A percentile compares a stretch with the other conserved stretches of the same genome.
Conservation (phyloP, 2,888 invertebrate species). For the Gortyna flavago region DNA sequence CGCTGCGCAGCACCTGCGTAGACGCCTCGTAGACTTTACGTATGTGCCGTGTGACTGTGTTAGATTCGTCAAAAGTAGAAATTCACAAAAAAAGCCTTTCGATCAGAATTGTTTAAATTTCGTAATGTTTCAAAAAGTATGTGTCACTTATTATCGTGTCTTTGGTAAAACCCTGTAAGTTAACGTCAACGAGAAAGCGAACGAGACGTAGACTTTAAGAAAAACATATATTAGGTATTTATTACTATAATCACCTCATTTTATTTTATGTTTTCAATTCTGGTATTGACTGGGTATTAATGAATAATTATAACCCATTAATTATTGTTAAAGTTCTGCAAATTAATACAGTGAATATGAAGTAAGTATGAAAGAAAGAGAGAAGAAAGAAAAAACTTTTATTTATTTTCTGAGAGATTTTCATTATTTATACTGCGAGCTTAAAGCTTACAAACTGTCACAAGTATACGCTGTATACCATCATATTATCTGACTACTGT, state of each 20-base stretch:
- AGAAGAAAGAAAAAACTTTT: too few relatives aligned
- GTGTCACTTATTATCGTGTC: slow-evolving; percentile 32
- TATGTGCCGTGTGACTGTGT: not conserved
- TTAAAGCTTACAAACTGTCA: slow-evolving; percentile 1
- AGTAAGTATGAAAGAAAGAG: too few relatives aligned
- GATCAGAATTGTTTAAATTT: slow-evolving; percentile 19
- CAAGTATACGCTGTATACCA: too few relatives aligned
- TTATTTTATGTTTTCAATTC: not conserved
- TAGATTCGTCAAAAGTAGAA: not conserved
- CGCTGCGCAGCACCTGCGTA: not conserved
- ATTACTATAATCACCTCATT: not conserved
- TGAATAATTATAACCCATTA: not conserved
- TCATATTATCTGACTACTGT: not conserved
- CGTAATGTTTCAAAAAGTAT: slow-evolving; percentile 25
- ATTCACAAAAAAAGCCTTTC: not conserved
- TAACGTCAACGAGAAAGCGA: slow-evolving; percentile 43
- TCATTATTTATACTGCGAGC: not conserved
- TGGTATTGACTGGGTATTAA: not conserved
- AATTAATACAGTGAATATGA: not conserved
- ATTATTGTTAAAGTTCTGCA: not conserved
- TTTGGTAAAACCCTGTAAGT: slow-evolving; percentile 39
- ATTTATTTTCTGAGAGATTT: not conserved
- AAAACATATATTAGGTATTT: slow-evolving; percentile 14
- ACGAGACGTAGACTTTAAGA: slow-evolving; percentile 1
- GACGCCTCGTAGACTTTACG: not conserved